Evolutionary conservation across 2,888 invertebrate genomes (phyloP).

Genomic region (Ariolimax columbianus): DNA sequence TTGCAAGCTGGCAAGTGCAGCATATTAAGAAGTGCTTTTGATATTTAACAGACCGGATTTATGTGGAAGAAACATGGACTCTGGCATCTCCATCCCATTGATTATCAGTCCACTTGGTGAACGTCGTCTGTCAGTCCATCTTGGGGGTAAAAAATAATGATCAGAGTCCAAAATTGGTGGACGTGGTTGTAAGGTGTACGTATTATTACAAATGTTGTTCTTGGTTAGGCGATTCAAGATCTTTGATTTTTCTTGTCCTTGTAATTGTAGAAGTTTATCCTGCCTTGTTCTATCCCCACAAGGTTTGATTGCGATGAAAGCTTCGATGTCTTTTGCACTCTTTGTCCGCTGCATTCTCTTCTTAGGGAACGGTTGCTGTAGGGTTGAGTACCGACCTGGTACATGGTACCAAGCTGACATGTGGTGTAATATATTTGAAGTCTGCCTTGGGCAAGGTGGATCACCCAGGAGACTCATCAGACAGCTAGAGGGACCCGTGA

Average conservation of each 20-base stretch:
- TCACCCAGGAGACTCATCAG: conserved; percentile 65
- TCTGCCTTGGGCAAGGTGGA: conserved; percentile 59
- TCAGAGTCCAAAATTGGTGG: neutral
- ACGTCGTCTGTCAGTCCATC: neutral
- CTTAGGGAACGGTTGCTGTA: conserved; percentile 52
- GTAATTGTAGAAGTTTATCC: neutral
- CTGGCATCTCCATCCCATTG: conserved; percentile 37
- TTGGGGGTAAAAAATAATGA: neutral
- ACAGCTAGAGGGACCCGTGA: conserved; percentile 69
- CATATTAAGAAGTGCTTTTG: neutral
- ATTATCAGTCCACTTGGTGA: conserved; percentile 15
- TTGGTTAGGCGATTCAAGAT: neutral
- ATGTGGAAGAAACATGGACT: neutral
- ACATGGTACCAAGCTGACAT: conserved; percentile 76
- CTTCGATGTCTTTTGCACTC: conserved; percentile 42
- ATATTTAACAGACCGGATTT: neutral
- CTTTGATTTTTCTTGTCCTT: neutral
- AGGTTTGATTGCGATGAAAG: conserved; percentile 43
- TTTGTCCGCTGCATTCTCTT: conserved; percentile 54
- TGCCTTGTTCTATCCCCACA: neutral
- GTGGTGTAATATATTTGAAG: conserved; percentile 62
- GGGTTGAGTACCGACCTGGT: conserved; percentile 72
- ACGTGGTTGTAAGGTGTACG: neutral
- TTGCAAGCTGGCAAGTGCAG: too few relatives aligned
- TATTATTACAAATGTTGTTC: neutral